Conservation (phyloP, 2,888 invertebrate genomes). For the Machimus rusticus region DNA sequence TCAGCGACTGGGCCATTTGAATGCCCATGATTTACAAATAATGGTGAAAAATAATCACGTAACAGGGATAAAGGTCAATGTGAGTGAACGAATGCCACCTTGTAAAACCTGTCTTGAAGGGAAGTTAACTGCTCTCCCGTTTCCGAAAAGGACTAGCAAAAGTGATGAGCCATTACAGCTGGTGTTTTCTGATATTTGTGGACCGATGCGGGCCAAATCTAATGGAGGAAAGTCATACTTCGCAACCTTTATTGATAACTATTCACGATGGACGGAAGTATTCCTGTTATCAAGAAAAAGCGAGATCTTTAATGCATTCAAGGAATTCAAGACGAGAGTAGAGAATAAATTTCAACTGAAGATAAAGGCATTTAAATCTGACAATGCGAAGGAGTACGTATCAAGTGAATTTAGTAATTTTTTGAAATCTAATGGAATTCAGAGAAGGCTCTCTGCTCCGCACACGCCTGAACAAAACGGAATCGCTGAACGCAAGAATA, state of each 20-base stretch:
- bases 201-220: constrained; percentile 11
- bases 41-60: background rate
- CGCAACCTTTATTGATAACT: constrained; percentile 48
- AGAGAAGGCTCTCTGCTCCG: background rate
- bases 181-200: constrained; percentile 14
- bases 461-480: too few species aligned
- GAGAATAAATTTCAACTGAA: constrained; percentile 40
- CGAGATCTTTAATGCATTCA: constrained; percentile 40
- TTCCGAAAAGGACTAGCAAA: background rate
- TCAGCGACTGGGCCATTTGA: too few species aligned
- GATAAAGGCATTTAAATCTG: constrained; percentile 33
- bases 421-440: background rate
- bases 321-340: constrained; percentile 41
- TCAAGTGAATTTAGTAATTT: background rate
- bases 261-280: constrained; percentile 33
- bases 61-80: background rate
- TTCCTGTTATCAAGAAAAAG: constrained; percentile 43
- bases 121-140: background rate
- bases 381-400: constrained; percentile 38
- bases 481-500: too few species aligned
- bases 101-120: background rate
- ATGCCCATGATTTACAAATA: too few species aligned
- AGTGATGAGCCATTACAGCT: background rate
- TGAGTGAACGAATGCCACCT: background rate
- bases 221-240: constrained; percentile 44